phyloP scores from a whole-genome alignment of 1,140 invertebrate genomes.

The Hypothenemus hampei region DNA sequence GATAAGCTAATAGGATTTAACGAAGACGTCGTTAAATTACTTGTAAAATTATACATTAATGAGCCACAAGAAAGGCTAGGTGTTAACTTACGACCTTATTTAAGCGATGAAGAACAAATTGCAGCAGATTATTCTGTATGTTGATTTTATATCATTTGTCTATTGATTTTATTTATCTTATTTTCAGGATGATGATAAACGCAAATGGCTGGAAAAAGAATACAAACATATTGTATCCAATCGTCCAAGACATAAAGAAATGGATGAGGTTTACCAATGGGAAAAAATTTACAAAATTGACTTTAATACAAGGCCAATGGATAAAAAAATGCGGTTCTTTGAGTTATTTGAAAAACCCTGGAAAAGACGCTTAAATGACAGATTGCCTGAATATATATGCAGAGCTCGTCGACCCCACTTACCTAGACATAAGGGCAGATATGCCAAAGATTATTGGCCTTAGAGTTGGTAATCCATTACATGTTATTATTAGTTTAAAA shows the following conservation, averaged over 20 bases:
- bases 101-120: slow-evolving; percentile 55
- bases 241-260: slow-evolving; percentile 53
- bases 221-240: slow-evolving; percentile 66
- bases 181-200: slow-evolving; percentile 52
- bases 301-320: slow-evolving; percentile 59
- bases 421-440: slow-evolving; percentile 49
- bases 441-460: slow-evolving; percentile 43
- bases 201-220: slow-evolving; percentile 60
- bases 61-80: slow-evolving; percentile 55
- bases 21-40: slow-evolving; percentile 66
- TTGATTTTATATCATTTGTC: neutral
- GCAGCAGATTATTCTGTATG: slow-evolving; percentile 57
- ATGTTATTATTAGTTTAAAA: too few species aligned
- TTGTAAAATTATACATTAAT: slow-evolving; percentile 74
- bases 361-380: slow-evolving; percentile 57
- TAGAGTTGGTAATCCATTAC: too few species aligned
- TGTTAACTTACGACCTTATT: slow-evolving; percentile 68
- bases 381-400: slow-evolving; percentile 63
- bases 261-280: slow-evolving; percentile 69
- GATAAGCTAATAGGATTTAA: slow-evolving; percentile 74
- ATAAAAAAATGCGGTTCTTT: slow-evolving; percentile 63
- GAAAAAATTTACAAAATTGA: slow-evolving; percentile 71
- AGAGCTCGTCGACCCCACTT: slow-evolving; percentile 53
- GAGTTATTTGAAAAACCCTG: slow-evolving; percentile 57
- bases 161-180: neutral